Conservation (phyloP, 2,113 vertebrate species). For the Syngnathus floridae region DNA sequence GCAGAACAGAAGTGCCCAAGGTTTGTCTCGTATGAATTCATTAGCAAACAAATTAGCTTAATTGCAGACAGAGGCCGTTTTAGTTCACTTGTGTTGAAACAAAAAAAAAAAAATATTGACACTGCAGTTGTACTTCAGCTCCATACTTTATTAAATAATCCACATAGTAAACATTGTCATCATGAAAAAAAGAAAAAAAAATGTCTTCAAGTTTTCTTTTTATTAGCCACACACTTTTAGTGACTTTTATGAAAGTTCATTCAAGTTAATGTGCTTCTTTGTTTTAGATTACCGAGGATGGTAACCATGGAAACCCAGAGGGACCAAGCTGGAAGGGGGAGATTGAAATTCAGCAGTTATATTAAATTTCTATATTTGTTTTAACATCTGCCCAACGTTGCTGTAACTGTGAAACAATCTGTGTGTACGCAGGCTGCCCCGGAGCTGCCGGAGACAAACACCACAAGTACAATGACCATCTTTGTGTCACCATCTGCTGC, state of each 20-base stretch:
- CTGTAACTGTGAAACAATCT: conserved; percentile 4
- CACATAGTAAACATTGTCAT: conserved; percentile 47
- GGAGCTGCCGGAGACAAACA: conserved; percentile 30
- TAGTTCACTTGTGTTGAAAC: neutral
- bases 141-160: conserved; percentile 71
- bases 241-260: conserved; percentile 48
- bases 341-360: conserved; percentile 3
- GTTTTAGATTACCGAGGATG: neutral
- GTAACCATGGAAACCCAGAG: neutral
- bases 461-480: conserved; percentile 22
- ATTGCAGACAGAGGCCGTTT: neutral
- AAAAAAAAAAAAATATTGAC: neutral
- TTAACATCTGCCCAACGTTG: conserved; percentile 16
- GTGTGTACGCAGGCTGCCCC: conserved; percentile 2
- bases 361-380: conserved; percentile 10
- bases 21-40: conserved; percentile 34
- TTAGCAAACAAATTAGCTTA: conserved; percentile 22
- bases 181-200: conserved; percentile 31
- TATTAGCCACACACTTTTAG: conserved; percentile 13
- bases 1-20: conserved; percentile 9
- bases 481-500: conserved; percentile 44
- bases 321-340: neutral
- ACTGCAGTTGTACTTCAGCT: conserved; percentile 27
- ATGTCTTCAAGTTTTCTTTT: conserved; percentile 56
- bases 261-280: conserved; percentile 25